Percentiles rank a stretch among this genome's conserved stretches.
Evolutionary conservation across 2,113 vertebrate genomes (phyloP).

Genomic region (Sorex fumeus): DNA sequence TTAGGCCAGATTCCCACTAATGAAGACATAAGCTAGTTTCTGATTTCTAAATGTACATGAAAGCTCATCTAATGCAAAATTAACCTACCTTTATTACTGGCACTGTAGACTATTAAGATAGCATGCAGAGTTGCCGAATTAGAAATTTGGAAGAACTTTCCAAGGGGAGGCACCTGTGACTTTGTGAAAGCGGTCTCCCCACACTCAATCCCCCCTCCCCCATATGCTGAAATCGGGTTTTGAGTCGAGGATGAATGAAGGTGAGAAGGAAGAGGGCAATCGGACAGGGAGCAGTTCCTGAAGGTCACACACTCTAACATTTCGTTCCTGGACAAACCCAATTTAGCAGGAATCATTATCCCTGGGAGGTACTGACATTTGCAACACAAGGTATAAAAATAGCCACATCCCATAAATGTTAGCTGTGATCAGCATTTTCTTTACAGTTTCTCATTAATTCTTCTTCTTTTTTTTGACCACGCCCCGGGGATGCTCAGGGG

Average conservation of each 20-base stretch:
- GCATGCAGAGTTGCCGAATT: constrained; percentile 79
- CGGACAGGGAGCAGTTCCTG: constrained; percentile 56
- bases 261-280: constrained; percentile 18
- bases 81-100: constrained; percentile 85
- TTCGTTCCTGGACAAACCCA: constrained; percentile 70
- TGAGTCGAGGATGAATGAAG: constrained; percentile 63
- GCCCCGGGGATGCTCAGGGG: too few species aligned
- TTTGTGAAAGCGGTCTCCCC: constrained; percentile 59
- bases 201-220: too few species aligned
- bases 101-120: constrained; percentile 78
- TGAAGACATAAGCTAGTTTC: constrained; percentile 82
- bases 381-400: constrained; percentile 72
- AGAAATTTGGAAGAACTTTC: constrained; percentile 80
- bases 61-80: constrained; percentile 83
- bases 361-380: constrained; percentile 78
- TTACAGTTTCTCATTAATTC: constrained; percentile 67
- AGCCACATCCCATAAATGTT: constrained; percentile 69
- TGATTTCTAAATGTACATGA: constrained; percentile 79
- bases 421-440: constrained; percentile 58
- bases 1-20: constrained; percentile 80
- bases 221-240: constrained; percentile 72
- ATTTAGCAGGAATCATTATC: constrained; percentile 70
- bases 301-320: constrained; percentile 73
- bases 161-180: constrained; percentile 66
- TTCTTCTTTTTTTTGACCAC: background rate